Base-by-base conservation (phyloP, 2,113 vertebrate genomes). In the Corydoras maculifer region DNA sequence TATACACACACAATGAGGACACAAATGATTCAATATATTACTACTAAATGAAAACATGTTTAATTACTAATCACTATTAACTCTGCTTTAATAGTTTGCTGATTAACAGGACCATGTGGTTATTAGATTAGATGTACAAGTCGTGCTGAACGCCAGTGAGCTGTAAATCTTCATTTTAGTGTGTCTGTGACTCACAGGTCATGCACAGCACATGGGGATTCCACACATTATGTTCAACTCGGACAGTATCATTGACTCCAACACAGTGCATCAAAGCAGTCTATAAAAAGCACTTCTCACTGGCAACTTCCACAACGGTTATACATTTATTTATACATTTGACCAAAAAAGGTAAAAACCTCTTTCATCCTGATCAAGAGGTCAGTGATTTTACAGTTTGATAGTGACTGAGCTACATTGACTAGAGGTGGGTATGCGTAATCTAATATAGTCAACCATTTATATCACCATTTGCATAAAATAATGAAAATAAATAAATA, bases 251-350 rank as follows among this genome's bases (percentile, higher is more conserved):
- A 71, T 14, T 74, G 74, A 31, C 66, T 31, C 53, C 53, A 63
- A 53, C 31, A 55, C 49, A 62, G 53, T 74, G 15, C 68, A 55
- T 75, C 71, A 76, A 65, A 68, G 25, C 31, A 64, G 65, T 54
- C 49, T 68, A 78, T 78, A 73, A 77, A 82, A 74, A 76, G 58
- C 67, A 62, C 58, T 60, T 65, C 3, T 63, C 12, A n/a, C 57
- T 60, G 29, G 9, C 63, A 69, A 53, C 51, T 62, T 68, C 58
- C 51, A 60, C 50, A 30, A 75, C 72, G 31, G 49, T 62, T 43
- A 5, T 30, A 12, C 30, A 31, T 72, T 30, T 58, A 49, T 72
- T 60, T 32, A 65, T 25, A 58, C 61, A 70, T 70, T 35, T 69
- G 74, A 62, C 68, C 68, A 64, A 73, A 62, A 35, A 57, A 68